A percentile compares a stretch with the other conserved stretches of the same genome.
Evolutionary conservation across 2,797 vertebrate genomes (phyloP).

Genomic region (Sparidentex hasta): DNA sequence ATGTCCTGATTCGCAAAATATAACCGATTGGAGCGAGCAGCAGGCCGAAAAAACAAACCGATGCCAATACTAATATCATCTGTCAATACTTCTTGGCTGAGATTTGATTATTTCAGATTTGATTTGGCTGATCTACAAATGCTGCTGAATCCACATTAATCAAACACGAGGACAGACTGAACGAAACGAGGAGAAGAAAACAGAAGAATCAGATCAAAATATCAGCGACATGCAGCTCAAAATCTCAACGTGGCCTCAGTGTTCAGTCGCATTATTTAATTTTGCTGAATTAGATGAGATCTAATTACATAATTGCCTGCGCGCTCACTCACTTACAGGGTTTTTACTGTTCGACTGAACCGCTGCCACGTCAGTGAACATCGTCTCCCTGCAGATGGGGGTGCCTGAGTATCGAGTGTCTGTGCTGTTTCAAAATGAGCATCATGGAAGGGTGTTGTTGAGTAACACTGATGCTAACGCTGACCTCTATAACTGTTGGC

Average conservation of each 20-base stretch:
- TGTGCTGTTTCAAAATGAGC: slow-evolving; percentile 10
- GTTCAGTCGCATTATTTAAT: background rate
- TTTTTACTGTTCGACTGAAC: background rate
- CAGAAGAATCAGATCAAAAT: background rate
- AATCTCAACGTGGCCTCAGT: background rate
- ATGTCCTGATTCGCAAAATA: background rate
- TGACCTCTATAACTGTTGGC: background rate
- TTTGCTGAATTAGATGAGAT: background rate
- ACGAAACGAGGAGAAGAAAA: background rate
- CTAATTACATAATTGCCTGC: slow-evolving; percentile 9
- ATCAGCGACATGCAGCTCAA: background rate
- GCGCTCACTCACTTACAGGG: background rate
- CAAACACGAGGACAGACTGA: background rate
- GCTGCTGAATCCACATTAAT: background rate
- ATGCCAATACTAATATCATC: background rate
- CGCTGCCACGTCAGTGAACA: slow-evolving; percentile 10
- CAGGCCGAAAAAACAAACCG: too few species aligned
- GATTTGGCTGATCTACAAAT: background rate
- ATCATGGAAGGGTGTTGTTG: background rate
- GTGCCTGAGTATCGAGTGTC: background rate
- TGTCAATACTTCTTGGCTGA: background rate
- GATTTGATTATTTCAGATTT: background rate
- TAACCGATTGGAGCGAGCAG: background rate
- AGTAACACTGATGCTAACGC: background rate
- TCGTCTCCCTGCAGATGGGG: slow-evolving; percentile 15